A percentile compares a stretch with the other conserved stretches of the same genome.
phyloP scores from a whole-genome alignment of 2,888 invertebrate species.

The Drosophila siamana region DNA sequence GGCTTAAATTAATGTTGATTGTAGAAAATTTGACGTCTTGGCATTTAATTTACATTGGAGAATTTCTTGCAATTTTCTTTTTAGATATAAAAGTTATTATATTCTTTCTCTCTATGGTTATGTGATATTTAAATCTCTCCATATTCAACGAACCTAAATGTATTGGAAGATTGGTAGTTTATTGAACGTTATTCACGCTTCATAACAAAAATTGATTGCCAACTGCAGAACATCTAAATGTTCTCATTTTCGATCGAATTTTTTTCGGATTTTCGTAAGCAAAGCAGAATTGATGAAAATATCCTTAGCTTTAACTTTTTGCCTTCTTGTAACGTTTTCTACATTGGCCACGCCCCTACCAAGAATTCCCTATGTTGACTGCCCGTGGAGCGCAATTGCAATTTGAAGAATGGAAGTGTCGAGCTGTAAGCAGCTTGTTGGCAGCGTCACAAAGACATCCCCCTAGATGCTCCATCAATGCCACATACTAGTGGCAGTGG shows the following conservation, averaged over 20 bases:
- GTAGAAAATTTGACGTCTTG: too few relatives aligned
- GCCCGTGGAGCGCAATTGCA: slow-evolving; percentile 18
- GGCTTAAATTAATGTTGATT: too few relatives aligned
- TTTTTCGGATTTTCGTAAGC: background rate
- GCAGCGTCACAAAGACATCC: slow-evolving; percentile 25
- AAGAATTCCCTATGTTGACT: background rate
- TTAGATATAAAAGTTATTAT: too few relatives aligned
- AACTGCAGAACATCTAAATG: background rate
- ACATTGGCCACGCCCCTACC: slow-evolving; percentile 19
- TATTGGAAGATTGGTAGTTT: too few relatives aligned
- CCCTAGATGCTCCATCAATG: slow-evolving; percentile 35
- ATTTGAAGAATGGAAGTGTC: slow-evolving; percentile 33
- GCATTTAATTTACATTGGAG: too few relatives aligned
- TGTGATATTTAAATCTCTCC: too few relatives aligned
- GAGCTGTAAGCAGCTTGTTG: slow-evolving; percentile 26
- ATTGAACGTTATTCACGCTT: too few relatives aligned
- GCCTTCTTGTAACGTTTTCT: background rate
- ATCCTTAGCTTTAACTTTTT: background rate
- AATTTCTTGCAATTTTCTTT: too few relatives aligned
- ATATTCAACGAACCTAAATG: too few relatives aligned
- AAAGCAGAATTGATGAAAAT: slow-evolving; percentile 1
- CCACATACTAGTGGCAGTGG: slow-evolving; percentile 14
- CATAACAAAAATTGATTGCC: background rate
- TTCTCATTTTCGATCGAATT: background rate
- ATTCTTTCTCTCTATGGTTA: too few relatives aligned